These are phyloP conservation scores for Volucella bombylans DNA, from an alignment of 2,888 invertebrate genomes.

Conservation along the genomic window DNA sequence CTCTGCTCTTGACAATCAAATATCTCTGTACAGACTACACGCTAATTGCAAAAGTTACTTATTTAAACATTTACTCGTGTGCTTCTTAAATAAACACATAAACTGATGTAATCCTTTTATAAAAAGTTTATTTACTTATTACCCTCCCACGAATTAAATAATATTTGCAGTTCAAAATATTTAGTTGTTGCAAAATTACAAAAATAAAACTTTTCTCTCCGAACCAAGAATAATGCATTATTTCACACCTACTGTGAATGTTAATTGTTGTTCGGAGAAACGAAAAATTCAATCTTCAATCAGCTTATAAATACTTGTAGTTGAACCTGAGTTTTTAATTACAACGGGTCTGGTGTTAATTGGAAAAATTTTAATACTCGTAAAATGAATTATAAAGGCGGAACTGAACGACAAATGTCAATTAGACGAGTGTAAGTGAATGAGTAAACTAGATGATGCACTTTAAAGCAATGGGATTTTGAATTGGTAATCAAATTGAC, in stretches of 20 bases:
- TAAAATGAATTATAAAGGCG: too few relatives aligned
- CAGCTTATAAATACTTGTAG: background rate
- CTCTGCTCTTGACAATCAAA: background rate
- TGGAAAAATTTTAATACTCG: too few relatives aligned
- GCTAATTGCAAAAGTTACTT: slow-evolving; percentile 26
- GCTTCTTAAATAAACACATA: slow-evolving; percentile 19
- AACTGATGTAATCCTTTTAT: background rate
- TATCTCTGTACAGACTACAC: background rate
- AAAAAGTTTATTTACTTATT: slow-evolving; percentile 5
- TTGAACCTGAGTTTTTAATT: background rate
- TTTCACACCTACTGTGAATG: too few relatives aligned
- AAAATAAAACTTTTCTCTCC: background rate
- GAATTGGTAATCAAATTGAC: too few relatives aligned
- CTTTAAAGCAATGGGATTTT: too few relatives aligned
- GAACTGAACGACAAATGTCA: too few relatives aligned
- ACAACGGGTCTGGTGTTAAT: too few relatives aligned
- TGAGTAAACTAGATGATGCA: too few relatives aligned
- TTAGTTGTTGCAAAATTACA: background rate
- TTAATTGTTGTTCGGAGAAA: too few relatives aligned
- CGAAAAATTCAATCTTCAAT: too few relatives aligned
- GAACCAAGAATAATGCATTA: background rate
- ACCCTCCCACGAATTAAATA: background rate
- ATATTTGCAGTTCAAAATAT: background rate
- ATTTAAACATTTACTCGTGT: slow-evolving; percentile 1
- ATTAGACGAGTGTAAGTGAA: too few relatives aligned